Conservation (phyloP, 1,140 invertebrate genomes). For the Microplitis mediator region DNA sequence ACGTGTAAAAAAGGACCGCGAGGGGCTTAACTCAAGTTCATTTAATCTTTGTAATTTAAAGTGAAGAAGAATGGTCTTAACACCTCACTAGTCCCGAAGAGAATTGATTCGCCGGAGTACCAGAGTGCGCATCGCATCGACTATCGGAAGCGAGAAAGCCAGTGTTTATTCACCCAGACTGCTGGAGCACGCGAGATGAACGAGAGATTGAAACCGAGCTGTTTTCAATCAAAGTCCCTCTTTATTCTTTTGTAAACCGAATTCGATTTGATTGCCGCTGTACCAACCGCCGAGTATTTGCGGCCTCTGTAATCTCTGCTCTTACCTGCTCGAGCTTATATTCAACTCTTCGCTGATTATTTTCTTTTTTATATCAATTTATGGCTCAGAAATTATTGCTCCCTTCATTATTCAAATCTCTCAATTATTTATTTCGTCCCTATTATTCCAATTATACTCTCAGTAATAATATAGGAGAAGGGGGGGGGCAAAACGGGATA, state of each 20-base stretch:
- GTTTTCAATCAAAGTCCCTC: slow-evolving; percentile 27
- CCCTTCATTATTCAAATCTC: no score
- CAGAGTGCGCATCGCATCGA: background rate
- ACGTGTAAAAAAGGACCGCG: background rate
- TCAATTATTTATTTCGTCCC: no score
- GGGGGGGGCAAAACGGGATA: no score
- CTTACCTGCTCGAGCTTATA: background rate
- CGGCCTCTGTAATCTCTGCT: slow-evolving; percentile 10
- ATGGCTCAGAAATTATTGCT: no score
- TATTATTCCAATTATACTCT: no score
- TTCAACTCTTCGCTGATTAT: background rate
- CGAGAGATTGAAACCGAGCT: slow-evolving; percentile 45
- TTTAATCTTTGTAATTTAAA: background rate
- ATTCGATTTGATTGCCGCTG: slow-evolving; percentile 19
- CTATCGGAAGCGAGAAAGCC: slow-evolving; percentile 35
- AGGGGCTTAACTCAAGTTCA: background rate
- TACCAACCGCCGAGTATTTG: slow-evolving; percentile 2
- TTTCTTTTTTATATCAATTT: background rate
- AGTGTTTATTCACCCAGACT: slow-evolving; percentile 48
- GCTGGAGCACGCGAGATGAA: slow-evolving; percentile 35
- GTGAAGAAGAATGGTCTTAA: slow-evolving; percentile 30
- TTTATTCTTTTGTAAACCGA: slow-evolving; percentile 28
- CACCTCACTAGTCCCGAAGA: slow-evolving; percentile 36
- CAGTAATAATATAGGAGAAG: no score
- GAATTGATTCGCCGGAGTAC: slow-evolving; percentile 36